phyloP scores from a whole-genome alignment of 2,113 vertebrate genomes.

The Himantopus leucocephalus region DNA sequence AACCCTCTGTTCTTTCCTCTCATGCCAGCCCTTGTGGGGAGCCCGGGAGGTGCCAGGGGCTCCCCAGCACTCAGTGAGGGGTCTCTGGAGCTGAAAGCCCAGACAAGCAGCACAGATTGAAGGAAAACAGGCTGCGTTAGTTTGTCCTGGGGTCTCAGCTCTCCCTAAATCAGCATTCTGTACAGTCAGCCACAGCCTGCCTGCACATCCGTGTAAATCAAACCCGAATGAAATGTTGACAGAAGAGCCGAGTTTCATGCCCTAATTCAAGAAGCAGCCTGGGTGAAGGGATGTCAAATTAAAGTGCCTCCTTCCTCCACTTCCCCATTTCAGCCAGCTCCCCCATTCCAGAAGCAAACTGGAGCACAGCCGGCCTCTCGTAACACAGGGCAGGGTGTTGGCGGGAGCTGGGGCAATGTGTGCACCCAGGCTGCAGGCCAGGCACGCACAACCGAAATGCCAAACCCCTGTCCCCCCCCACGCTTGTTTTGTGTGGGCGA shows the following conservation, averaged over 20 bases:
- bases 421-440: neutral
- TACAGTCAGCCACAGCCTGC: neutral
- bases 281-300: neutral
- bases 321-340: neutral
- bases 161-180: neutral
- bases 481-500: neutral
- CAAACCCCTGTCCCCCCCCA: accelerated
- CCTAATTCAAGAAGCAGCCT: neutral
- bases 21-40: neutral
- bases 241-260: neutral
- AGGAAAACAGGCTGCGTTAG: neutral
- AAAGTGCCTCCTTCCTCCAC: neutral
- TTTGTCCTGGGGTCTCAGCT: neutral
- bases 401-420: neutral
- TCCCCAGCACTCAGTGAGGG: neutral
- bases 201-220: neutral
- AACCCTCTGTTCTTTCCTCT: neutral
- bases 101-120: neutral
- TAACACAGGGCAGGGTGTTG: neutral
- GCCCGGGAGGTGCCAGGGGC: neutral
- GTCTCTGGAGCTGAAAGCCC: neutral
- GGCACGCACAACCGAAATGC: neutral
- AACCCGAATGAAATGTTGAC: neutral
- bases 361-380: neutral
- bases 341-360: neutral